Conservation (phyloP, 2,797 vertebrate genomes). For the Glyptemys insculpta region DNA sequence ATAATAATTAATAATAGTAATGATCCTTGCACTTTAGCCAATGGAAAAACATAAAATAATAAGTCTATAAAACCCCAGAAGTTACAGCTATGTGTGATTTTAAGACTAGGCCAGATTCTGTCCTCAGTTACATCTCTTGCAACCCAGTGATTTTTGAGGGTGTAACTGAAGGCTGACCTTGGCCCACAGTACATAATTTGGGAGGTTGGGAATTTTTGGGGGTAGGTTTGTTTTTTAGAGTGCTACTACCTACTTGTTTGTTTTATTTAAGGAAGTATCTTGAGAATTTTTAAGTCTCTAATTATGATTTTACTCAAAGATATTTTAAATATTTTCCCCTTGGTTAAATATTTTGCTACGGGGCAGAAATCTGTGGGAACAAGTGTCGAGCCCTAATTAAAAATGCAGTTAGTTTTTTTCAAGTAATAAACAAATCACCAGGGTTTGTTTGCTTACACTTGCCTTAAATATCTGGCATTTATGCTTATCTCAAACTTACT, state of each 20-base stretch:
- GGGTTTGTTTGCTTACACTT: background rate
- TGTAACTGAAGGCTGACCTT: background rate
- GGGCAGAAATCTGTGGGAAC: background rate
- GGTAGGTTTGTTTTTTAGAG: background rate
- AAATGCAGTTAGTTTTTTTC: background rate
- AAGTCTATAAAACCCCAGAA: background rate
- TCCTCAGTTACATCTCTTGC: background rate
- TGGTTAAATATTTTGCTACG: background rate
- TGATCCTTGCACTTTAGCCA: accelerated
- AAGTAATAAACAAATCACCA: background rate
- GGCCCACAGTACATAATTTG: background rate
- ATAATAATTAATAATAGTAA: accelerated
- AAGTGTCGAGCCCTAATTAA: background rate
- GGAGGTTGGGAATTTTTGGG: background rate
- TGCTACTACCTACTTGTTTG: background rate
- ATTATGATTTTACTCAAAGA: background rate
- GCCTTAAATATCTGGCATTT: too few species aligned
- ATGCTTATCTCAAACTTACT: background rate
- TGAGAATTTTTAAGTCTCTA: background rate
- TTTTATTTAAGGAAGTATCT: background rate
- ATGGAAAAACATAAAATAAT: background rate
- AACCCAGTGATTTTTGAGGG: background rate
- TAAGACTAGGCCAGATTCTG: background rate
- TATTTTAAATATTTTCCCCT: background rate
- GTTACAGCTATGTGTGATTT: background rate